Evolutionary conservation across 2,797 vertebrate genomes (phyloP), one percentile per base, ranked within the genome.

Genomic region (Poecile montanus): DNA sequence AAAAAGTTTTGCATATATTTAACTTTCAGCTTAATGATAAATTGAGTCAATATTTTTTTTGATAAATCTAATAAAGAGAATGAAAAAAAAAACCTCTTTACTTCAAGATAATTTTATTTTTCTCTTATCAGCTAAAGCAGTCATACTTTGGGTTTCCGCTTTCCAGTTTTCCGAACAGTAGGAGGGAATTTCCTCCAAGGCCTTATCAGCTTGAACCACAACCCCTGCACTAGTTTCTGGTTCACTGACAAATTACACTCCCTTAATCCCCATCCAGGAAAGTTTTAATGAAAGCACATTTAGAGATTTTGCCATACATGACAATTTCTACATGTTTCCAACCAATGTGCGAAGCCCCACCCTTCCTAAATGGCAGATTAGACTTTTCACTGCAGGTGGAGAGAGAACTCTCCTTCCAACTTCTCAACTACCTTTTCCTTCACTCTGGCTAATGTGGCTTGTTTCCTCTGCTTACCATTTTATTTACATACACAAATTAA

Each of bases 181-280:
- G 98, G 98, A 97, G 96, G 97, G 97, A 98, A 98, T 98, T 99
- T 98, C 98, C 98, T 97, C 74, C 92, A 89, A 68, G 53, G 76
- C 65, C 95, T 98, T 98, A 98, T 98, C 98, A 98, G 96, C 89
- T 94, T 95, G 94, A 98, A 96, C 93, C 98, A 98, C 97, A 98
- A 97, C 95, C 88, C 79, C 77, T 86, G 26, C 11, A 70, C 73
- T 94, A 76, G 85, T 95, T 97, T 95, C 82, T 97, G 81, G 74
- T 95, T 97, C 93, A 70, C 74, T 94, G 89, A 97, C 85, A 95
- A 95, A 97, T 95, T 94, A 80, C 42, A 67, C 50, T 96, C 84
- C 78, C 85, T 95, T 96, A 95, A 97, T 97, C 75, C 45, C 51
- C 53, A 93, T 58, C 71, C 32, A 67, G 66, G 78, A 80, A 94